A percentile compares a stretch with the other conserved stretches of the same genome.
phyloP scores from a whole-genome alignment of 2,888 invertebrate species.

The Elmis aenea region DNA sequence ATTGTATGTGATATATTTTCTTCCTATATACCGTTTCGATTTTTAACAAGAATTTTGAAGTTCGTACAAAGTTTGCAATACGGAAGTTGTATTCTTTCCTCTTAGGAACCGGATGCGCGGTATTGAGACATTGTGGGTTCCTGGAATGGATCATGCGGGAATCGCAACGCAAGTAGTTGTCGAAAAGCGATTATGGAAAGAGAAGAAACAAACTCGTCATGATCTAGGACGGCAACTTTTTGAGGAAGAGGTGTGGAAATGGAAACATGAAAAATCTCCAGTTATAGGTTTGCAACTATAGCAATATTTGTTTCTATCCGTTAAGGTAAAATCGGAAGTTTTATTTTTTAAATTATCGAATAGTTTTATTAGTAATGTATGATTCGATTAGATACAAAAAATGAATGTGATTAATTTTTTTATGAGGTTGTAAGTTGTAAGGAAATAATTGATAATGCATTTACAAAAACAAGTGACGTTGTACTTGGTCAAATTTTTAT shows the following conservation, averaged over 20 bases:
- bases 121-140: conserved; percentile 88
- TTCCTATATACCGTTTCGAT: too few relatives aligned
- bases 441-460: too few relatives aligned
- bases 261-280: conserved; percentile 71
- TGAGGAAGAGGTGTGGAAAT: conserved; percentile 89
- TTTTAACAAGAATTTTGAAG: too few relatives aligned
- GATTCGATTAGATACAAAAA: too few relatives aligned
- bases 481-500: too few relatives aligned
- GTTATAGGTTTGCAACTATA: conserved; percentile 46
- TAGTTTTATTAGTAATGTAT: too few relatives aligned
- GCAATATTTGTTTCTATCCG: neutral
- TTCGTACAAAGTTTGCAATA: too few relatives aligned
- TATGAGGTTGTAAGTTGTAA: too few relatives aligned
- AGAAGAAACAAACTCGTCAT: conserved; percentile 79
- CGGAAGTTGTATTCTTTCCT: too few relatives aligned
- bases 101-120: conserved; percentile 90
- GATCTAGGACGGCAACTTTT: conserved; percentile 94
- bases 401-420: too few relatives aligned
- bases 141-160: conserved; percentile 98
- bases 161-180: conserved; percentile 99
- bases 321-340: neutral
- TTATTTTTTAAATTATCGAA: neutral
- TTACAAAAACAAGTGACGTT: too few relatives aligned
- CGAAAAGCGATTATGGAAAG: conserved; percentile 90
- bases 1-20: too few relatives aligned